Evolutionary conservation across 53 echinoderm and acorn worm genomes (phyloP).

Genomic region (Paelopatides confundens): DNA sequence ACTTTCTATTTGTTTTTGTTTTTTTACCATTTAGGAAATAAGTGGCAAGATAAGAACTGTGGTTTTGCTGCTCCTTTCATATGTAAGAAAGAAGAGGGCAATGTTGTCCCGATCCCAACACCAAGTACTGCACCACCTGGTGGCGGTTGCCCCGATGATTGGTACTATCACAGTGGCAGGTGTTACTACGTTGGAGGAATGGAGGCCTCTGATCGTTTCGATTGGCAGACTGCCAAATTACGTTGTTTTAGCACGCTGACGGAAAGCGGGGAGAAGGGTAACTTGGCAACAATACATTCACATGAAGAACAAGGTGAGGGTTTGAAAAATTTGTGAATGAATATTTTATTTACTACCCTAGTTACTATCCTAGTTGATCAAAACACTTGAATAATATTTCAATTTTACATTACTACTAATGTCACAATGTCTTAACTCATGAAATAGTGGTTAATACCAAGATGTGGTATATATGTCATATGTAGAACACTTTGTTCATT

Average conservation of each 20-base stretch:
- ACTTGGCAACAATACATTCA: slow-evolving; percentile 72
- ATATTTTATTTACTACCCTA: no score
- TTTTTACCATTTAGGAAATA: slow-evolving; percentile 59
- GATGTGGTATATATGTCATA: no score
- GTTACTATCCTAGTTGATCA: no score
- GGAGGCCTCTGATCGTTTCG: slow-evolving; percentile 50
- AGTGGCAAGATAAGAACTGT: slow-evolving; percentile 71
- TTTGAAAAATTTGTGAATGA: neutral
- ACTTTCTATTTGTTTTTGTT: neutral
- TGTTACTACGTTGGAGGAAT: slow-evolving; percentile 74
- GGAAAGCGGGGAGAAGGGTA: slow-evolving; percentile 22
- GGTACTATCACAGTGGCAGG: slow-evolving; percentile 50
- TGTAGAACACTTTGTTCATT: no score
- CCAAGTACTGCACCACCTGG: slow-evolving; percentile 33
- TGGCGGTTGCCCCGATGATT: slow-evolving; percentile 66
- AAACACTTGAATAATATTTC: no score
- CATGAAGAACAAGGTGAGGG: slow-evolving; percentile 70
- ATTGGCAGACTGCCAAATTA: slow-evolving; percentile 77
- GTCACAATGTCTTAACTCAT: no score
- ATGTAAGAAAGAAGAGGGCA: slow-evolving; percentile 64
- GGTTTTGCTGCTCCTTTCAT: slow-evolving; percentile 57
- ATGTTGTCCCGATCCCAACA: slow-evolving; percentile 42
- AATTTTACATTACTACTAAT: neutral
- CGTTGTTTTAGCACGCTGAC: slow-evolving; percentile 29
- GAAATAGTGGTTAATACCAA: no score